Percentiles rank a stretch among this genome's conserved stretches.
These are phyloP conservation scores for Pectinophora gossypiella DNA, from an alignment of 1,140 invertebrate genomes.

Conservation along the genomic window DNA sequence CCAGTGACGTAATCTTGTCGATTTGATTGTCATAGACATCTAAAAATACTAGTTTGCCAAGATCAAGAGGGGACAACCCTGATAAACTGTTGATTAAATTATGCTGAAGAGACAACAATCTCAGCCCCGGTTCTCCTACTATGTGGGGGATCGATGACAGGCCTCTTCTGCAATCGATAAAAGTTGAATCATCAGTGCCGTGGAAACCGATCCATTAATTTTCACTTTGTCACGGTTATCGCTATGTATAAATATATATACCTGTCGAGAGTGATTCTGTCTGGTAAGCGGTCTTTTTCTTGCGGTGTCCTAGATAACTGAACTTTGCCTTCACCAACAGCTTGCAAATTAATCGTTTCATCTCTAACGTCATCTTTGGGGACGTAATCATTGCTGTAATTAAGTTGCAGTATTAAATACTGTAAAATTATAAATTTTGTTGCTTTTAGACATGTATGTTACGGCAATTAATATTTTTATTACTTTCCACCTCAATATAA, in stretches of 20 bases:
- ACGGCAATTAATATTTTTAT: too few relatives aligned
- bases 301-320: conserved; percentile 80
- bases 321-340: conserved; percentile 76
- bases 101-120: conserved; percentile 92
- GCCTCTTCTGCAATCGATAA: conserved; percentile 75
- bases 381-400: conserved; percentile 43
- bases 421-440: too few relatives aligned
- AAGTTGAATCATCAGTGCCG: background rate
- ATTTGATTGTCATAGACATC: conserved; percentile 97
- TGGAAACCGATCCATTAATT: background rate
- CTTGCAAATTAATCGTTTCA: conserved; percentile 52
- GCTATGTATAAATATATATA: conserved; percentile 26
- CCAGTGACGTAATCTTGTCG: conserved; percentile 86
- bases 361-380: conserved; percentile 52
- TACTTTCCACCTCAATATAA: too few relatives aligned
- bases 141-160: conserved; percentile 87
- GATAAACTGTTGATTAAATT: conserved; percentile 88
- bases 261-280: conserved; percentile 85
- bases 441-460: too few relatives aligned
- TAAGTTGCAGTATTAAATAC: too few relatives aligned
- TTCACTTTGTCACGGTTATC: background rate
- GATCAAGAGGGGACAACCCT: conserved; percentile 67
- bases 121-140: conserved; percentile 84
- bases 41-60: conserved; percentile 90
- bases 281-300: conserved; percentile 85